Conservation (phyloP, 2,797 vertebrate species). For the Pangasius djambal region DNA sequence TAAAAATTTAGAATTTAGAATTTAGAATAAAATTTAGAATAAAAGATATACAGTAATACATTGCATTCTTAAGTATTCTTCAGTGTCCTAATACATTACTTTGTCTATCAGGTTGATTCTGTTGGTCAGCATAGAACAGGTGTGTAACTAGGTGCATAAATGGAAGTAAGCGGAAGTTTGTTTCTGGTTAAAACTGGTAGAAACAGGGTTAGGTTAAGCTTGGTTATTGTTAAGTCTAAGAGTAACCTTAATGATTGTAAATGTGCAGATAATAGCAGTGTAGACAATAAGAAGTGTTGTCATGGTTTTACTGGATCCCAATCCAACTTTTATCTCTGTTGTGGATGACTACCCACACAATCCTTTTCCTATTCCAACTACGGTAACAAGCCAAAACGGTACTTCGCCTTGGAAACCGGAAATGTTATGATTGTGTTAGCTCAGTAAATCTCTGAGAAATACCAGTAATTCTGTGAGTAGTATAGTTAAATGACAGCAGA, state of each 20-base stretch:
- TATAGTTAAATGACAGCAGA: neutral
- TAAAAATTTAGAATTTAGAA: no score
- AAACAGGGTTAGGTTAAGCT: neutral
- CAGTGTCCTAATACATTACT: neutral
- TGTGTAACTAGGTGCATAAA: neutral
- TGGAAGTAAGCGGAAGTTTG: neutral
- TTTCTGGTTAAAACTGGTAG: neutral
- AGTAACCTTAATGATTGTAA: neutral
- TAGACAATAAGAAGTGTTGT: neutral
- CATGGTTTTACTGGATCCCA: neutral
- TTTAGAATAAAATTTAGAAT: no score
- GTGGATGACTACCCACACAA: neutral
- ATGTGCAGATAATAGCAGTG: neutral
- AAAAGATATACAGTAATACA: slow-evolving; percentile 1
- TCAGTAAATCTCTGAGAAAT: neutral
- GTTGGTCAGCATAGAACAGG: neutral
- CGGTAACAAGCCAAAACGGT: neutral
- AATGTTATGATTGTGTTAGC: neutral
- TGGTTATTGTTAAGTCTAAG: neutral
- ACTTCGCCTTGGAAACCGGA: neutral
- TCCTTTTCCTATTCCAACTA: neutral
- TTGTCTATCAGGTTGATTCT: neutral
- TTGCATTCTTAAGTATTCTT: neutral
- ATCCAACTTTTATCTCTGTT: neutral
- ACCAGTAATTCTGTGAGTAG: neutral